These are phyloP conservation scores for Camponotus vicinus DNA, from an alignment of 1,140 invertebrate species.

Conservation along the genomic window DNA sequence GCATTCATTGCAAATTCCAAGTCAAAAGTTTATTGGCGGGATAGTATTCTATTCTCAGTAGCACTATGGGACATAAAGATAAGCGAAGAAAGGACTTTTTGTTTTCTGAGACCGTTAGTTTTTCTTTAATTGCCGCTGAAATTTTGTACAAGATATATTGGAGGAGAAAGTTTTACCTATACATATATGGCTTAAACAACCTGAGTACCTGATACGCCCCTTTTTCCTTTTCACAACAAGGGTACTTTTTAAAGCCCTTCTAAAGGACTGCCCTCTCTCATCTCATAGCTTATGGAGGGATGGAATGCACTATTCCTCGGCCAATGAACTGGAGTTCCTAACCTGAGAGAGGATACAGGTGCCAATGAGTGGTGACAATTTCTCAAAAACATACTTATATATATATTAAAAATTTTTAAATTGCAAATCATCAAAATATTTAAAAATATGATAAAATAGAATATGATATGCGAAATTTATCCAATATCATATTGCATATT, in stretches of 20 bases:
- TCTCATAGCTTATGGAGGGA: conserved; percentile 48
- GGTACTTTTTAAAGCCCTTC: not conserved
- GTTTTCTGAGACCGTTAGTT: conserved; percentile 7
- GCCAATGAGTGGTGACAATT: conserved; percentile 13
- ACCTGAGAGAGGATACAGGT: conserved; percentile 51
- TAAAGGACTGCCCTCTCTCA: conserved; percentile 56
- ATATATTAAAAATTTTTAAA: not conserved
- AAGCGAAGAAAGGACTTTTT: conserved; percentile 21
- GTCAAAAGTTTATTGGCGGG: conserved; percentile 58
- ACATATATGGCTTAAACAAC: no score
- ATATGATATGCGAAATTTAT: not conserved
- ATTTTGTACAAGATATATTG: not conserved
- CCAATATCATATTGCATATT: no score
- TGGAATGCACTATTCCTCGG: not conserved
- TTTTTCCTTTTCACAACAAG: conserved; percentile 24
- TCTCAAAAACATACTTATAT: not conserved
- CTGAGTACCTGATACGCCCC: conserved; percentile 6
- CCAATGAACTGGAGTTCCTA: conserved; percentile 60
- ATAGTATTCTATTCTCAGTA: conserved; percentile 2
- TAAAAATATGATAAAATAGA: not conserved
- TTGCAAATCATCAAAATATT: conserved; percentile 4
- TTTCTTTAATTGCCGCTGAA: not conserved
- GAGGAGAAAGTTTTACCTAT: not conserved
- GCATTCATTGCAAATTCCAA: conserved; percentile 18
- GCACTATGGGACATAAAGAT: conserved; percentile 54